Conservation (phyloP, 2,888 invertebrate genomes). For the Drosophila buzzatii region DNA sequence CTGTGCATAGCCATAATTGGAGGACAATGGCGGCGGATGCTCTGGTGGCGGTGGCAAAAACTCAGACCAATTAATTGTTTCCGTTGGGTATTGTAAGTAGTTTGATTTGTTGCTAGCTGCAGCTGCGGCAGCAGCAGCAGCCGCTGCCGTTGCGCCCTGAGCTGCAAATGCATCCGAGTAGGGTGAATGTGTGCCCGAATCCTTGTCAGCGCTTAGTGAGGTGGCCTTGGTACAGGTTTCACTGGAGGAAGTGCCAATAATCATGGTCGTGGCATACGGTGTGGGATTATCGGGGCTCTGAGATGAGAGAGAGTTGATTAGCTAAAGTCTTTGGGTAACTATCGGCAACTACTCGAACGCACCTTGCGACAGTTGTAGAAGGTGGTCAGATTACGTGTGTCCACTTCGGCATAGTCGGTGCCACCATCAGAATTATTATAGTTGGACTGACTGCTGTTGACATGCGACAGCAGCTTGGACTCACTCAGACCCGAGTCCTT, state of each 20-base stretch:
- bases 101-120: constrained; percentile 73
- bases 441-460: constrained; percentile 85
- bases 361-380: constrained; percentile 89
- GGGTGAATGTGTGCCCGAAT: constrained; percentile 85
- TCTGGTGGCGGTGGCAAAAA: constrained; percentile 88
- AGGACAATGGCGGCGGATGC: constrained; percentile 87
- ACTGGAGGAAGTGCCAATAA: constrained; percentile 86
- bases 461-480: constrained; percentile 87
- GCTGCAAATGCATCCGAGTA: constrained; percentile 83
- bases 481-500: constrained; percentile 87
- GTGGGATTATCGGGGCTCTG: constrained; percentile 88
- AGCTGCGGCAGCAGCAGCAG: constrained; percentile 43
- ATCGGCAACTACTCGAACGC: constrained; percentile 28
- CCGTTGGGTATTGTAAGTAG: constrained; percentile 85
- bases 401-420: constrained; percentile 90
- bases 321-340: constrained; percentile 4
- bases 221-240: constrained; percentile 85
- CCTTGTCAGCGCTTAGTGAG: constrained; percentile 84
- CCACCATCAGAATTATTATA: constrained; percentile 85
- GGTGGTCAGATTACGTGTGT: constrained; percentile 89
- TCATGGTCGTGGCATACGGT: constrained; percentile 91
- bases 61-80: constrained; percentile 87
- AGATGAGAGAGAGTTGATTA: constrained; percentile 7
- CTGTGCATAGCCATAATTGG: constrained; percentile 83
- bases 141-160: constrained; percentile 68